phyloP scores from a whole-genome alignment of 2,113 vertebrate species.

The Chaetodon trifascialis region DNA sequence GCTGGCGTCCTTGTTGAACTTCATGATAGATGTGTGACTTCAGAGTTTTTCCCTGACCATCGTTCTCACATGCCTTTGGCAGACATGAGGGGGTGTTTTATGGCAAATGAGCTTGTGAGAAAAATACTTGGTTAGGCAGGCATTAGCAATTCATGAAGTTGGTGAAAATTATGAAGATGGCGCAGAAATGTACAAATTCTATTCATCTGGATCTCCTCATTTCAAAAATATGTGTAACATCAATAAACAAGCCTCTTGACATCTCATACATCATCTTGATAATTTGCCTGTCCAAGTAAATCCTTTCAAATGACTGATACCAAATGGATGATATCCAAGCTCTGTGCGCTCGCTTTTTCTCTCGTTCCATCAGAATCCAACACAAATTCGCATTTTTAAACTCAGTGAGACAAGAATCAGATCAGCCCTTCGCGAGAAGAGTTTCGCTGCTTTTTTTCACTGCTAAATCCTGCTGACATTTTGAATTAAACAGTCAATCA shows the following conservation, averaged over 20 bases:
- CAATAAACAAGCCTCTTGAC: not conserved
- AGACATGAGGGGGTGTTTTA: not conserved
- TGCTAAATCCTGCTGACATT: constrained; percentile 39
- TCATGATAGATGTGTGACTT: constrained; percentile 2
- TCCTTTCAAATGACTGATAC: not conserved
- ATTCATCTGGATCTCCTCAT: not conserved
- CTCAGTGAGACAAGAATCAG: not conserved
- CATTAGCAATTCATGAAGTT: not conserved
- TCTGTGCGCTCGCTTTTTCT: not conserved
- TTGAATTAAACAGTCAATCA: constrained; percentile 54
- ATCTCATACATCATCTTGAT: not conserved
- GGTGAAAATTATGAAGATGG: not conserved
- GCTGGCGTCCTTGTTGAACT: not conserved
- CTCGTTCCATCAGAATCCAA: not conserved
- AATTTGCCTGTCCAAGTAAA: not conserved
- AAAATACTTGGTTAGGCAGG: not conserved
- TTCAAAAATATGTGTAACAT: not conserved
- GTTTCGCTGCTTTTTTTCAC: not conserved
- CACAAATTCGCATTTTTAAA: not conserved
- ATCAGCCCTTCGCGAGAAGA: not conserved
- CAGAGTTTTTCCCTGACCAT: not conserved
- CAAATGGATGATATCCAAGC: not conserved
- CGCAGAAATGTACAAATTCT: not conserved
- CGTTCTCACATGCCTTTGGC: not conserved
- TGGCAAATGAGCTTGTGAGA: not conserved